Base-by-base conservation (phyloP, 2,888 invertebrate species). In the Drosophila silvestris region DNA sequence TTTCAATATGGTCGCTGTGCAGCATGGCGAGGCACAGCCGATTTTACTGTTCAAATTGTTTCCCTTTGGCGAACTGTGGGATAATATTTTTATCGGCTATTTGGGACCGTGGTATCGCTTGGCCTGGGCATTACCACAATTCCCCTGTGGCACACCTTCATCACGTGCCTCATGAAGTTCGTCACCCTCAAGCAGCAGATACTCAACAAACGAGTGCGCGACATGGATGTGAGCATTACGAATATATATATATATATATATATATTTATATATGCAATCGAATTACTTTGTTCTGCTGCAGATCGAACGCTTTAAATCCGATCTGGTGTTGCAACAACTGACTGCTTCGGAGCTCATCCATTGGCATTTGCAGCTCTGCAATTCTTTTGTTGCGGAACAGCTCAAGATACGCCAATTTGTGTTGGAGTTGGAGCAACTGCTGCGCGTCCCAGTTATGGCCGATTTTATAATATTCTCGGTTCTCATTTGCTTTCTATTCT, bases 101-200 rank as follows among this genome's bases (percentile, higher is more conserved):
- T 59, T 90, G 59, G 85, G 81, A 1, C 66, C 91, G 0, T 83
- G 86, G 72, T 90, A 85, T 57, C 91, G 0, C 37, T 92, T 4
- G 56, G 71, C 1, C 35, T 92, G 64, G 91, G 83, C 16, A 79
- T 85, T 7, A 83, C 79, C 22, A 70, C 70, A 5, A 86, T 92
- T 33, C 92, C 92, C 0, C 30, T 92, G 64, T 91, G 91, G 91
- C 92, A 91, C 35, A 89, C 91, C 22, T 92, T 92, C 57, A 83
- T 92, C 57, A 79, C 85, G 4, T 83, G 89, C 62, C 74, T 91
- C 51, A 92, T 91, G 88, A 85, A 87, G 64, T 92, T 81, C 63
- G 79, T 91, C 2, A 81, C 81, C 22, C 79, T 91, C 5, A 92
- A 87, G 72, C 74, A 87, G 66, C 80, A 77, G 66, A 66, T 91